These are phyloP conservation scores for Phymanthus crucifer DNA, from an alignment of 92 coral and sea anemone genomes.

Conservation along the genomic window DNA sequence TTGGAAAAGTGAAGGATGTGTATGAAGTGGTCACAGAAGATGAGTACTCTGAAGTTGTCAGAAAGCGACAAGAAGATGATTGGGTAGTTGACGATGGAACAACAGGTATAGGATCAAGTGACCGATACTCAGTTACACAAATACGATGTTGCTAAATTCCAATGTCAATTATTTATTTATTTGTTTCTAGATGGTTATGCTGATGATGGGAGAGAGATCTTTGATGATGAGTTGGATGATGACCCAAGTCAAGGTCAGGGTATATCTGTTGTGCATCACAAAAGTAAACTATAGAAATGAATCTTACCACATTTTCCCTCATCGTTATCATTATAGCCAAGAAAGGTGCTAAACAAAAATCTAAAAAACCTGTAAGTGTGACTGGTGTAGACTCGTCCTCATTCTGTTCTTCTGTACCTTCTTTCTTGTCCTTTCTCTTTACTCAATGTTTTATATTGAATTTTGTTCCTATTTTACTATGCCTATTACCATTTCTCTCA, in stretches of 20 bases:
- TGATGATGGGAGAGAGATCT: constrained; percentile 98
- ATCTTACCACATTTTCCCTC: background rate
- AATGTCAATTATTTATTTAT: background rate
- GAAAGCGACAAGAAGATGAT: constrained; percentile 94
- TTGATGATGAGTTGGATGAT: constrained; percentile 93
- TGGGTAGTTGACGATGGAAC: constrained; percentile 96
- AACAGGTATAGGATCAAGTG: background rate
- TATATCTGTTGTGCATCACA: background rate
- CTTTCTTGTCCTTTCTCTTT: background rate
- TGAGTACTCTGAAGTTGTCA: constrained; percentile 92
- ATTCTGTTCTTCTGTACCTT: background rate
- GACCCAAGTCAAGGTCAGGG: constrained; percentile 35
- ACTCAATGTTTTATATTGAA: background rate
- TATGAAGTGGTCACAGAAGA: constrained; percentile 89
- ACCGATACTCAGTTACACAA: too few species aligned
- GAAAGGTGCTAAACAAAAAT: constrained; percentile 46
- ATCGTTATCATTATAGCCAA: constrained; percentile 29
- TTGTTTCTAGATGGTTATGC: constrained; percentile 65
- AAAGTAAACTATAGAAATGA: too few species aligned
- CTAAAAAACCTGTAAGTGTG: constrained; percentile 55
- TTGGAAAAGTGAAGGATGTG: constrained; percentile 70
- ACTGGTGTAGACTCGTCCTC: background rate
- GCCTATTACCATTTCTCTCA: too few species aligned
- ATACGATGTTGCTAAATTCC: too few species aligned
- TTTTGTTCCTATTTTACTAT: constrained; percentile 1